These are phyloP conservation scores for Leptopilina boulardi DNA, from an alignment of 1,140 invertebrate genomes.

Conservation along the genomic window DNA sequence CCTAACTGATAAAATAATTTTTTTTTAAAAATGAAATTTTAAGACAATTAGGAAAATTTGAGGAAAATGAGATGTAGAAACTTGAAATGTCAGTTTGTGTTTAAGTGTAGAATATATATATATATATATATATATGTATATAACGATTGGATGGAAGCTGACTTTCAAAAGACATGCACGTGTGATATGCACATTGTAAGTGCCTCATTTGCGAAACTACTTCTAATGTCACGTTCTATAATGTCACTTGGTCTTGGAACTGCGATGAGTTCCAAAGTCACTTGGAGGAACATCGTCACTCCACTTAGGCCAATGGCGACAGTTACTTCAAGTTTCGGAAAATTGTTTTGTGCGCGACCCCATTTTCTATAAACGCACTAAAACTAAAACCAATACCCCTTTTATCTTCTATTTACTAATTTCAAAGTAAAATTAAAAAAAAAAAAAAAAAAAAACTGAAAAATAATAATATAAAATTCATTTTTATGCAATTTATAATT, in stretches of 20 bases:
- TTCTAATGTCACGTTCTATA: conserved; percentile 22
- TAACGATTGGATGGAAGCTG: background rate
- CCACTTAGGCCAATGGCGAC: conserved; percentile 21
- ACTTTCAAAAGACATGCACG: conserved; percentile 24
- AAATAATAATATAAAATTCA: no score
- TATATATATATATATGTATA: no score
- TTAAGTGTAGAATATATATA: background rate
- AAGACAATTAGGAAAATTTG: background rate
- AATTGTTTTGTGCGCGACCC: conserved; percentile 21
- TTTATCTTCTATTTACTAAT: no score
- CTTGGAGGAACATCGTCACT: conserved; percentile 25
- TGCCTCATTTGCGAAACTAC: conserved; percentile 30
- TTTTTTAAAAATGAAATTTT: background rate
- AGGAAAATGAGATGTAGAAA: background rate
- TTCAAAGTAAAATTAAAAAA: no score
- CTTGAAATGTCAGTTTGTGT: background rate
- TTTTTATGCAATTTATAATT: no score
- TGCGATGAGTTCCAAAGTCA: conserved; percentile 28
- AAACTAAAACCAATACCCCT: conserved; percentile 48
- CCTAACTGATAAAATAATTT: background rate
- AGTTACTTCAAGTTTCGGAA: conserved; percentile 23
- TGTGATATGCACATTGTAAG: conserved; percentile 26
- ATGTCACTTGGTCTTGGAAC: conserved; percentile 24
- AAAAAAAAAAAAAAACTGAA: no score
- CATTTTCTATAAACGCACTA: background rate